These are phyloP conservation scores for Amphibalanus amphitrite DNA, from an alignment of 1,140 invertebrate species.

Conservation along the genomic window DNA sequence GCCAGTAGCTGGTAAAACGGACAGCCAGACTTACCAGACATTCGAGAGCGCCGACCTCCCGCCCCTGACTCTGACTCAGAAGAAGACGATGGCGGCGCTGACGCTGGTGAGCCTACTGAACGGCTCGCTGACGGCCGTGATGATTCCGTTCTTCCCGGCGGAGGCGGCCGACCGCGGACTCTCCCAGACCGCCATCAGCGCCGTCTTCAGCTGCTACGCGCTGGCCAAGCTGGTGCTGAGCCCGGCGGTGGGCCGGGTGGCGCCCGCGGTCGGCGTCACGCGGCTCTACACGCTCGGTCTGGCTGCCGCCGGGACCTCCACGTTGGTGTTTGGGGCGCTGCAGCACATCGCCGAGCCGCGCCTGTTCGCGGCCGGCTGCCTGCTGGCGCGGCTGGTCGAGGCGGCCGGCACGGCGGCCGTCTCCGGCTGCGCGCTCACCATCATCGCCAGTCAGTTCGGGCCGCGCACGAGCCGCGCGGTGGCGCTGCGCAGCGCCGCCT, in stretches of 20 bases:
- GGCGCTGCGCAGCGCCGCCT: conserved; percentile 25
- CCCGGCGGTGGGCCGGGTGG: conserved; percentile 31
- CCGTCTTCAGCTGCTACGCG: conserved; percentile 21
- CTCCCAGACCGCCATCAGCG: conserved; percentile 20
- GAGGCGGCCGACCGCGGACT: conserved; percentile 26
- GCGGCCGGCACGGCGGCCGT: conserved; percentile 33
- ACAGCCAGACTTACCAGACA: too few relatives aligned
- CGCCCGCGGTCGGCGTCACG: conserved; percentile 33
- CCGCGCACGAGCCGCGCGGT: conserved; percentile 30
- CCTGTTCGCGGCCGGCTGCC: conserved; percentile 30
- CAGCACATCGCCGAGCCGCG: conserved; percentile 35
- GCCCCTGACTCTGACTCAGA: too few relatives aligned
- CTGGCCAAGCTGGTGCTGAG: conserved; percentile 18
- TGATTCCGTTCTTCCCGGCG: conserved; percentile 27
- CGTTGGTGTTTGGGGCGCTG: conserved; percentile 23
- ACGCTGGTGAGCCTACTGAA: conserved; percentile 29
- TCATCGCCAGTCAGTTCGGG: conserved; percentile 32
- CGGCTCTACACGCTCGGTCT: conserved; percentile 27
- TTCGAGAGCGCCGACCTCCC: too few relatives aligned
- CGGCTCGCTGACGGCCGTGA: conserved; percentile 29
- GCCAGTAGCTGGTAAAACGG: too few relatives aligned
- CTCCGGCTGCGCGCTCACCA: conserved; percentile 39
- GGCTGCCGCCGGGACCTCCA: conserved; percentile 27
- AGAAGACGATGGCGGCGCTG: conserved; percentile 25
- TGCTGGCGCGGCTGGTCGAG: conserved; percentile 36